Evolutionary conservation across 2,113 vertebrate species (phyloP), one percentile per base, ranked within the genome.

Genomic region (Anoplopoma fimbria): DNA sequence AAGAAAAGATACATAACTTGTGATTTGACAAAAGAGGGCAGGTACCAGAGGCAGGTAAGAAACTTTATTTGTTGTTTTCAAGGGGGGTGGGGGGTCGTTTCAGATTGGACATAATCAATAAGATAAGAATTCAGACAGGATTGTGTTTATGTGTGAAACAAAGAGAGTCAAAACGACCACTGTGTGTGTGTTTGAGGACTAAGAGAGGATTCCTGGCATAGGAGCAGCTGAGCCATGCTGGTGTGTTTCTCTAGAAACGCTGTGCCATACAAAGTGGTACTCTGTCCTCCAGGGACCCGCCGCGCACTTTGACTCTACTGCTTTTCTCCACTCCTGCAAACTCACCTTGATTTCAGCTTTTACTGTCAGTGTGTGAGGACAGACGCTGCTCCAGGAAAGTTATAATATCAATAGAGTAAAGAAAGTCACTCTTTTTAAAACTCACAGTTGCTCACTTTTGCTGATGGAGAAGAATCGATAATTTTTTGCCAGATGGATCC

Each of bases 11-110:
- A 86, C 87, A 81, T 69, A 90, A 92, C 75, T 87, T 89, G 85
- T 82, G 89, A 91, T 62, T 91, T 88, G 86, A 91, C 85, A 85
- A 90, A 93, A 92, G 86, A 95, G 93, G 93, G 92, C 92, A 94
- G 93, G 91, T 93, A 94, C 91, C 90, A 92, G 88, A 89, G 85
- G 85, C 92, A 95, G 95, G 95, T 96, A 95, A 95, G 94, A 85
- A 45, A 69, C 34, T 70, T 57, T 78, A 29, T 88, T 80, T 88
- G 49, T 69, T 90, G 62, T 83, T 81, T 86, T 73, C 33, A 27
- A 9, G 10, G 29, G 40, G 58, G 33, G 36, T 23, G 10, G 29
- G 40, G 58, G 33, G 36, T 23, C 45, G 17, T 31, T 79, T 55
- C 33, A 62, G 31, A 65, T 65, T 53, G 27, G 34, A 14, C 17